Evolutionary conservation across 2,797 vertebrate genomes (phyloP).

Genomic region (Myotis daubentonii): DNA sequence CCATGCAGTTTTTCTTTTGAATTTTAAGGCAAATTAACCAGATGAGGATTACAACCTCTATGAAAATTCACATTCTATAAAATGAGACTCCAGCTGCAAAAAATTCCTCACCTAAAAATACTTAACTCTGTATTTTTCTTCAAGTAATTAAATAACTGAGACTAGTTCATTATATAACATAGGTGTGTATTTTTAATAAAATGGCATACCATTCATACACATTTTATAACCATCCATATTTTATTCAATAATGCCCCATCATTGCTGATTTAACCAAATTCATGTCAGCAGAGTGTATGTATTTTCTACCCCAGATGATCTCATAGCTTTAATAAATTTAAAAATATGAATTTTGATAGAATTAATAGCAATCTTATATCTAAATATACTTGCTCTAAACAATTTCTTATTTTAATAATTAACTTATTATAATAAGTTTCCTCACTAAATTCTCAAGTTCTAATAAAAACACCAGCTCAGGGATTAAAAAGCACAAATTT

Average conservation of each 20-base stretch:
- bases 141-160: conserved; percentile 57
- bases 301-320: background rate
- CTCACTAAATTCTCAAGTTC: conserved; percentile 31
- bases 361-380: conserved; percentile 5
- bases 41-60: conserved; percentile 6
- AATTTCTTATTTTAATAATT: conserved; percentile 44
- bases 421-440: background rate
- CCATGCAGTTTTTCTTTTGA: conserved; percentile 54
- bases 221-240: conserved; percentile 34
- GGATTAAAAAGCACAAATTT: background rate
- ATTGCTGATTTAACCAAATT: conserved; percentile 45
- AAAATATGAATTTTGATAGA: conserved; percentile 31
- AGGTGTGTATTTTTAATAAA: conserved; percentile 55
- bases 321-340: conserved; percentile 43
- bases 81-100: background rate
- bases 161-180: conserved; percentile 16
- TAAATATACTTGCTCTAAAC: conserved; percentile 34
- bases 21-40: conserved; percentile 49
- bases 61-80: conserved; percentile 55
- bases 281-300: background rate
- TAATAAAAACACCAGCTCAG: conserved; percentile 1
- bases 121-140: conserved; percentile 44
- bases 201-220: conserved; percentile 8
- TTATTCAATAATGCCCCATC: conserved; percentile 45
- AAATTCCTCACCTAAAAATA: conserved; percentile 25